Base-by-base conservation (phyloP, 2,797 vertebrate species). In the Paedocypris micromegethes region DNA sequence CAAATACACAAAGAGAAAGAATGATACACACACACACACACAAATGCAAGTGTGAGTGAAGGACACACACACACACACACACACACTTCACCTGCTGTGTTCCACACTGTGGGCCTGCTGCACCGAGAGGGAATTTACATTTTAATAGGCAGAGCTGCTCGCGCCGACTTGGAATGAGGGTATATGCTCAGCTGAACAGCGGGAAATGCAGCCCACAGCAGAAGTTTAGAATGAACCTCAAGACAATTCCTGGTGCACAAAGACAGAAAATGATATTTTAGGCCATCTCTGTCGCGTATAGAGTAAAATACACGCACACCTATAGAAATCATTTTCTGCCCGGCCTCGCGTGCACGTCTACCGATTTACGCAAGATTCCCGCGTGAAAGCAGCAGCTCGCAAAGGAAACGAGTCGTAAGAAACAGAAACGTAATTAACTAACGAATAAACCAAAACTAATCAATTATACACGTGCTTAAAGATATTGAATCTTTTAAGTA, bases 131-230 rank as follows among this genome's bases (percentile, higher is more conserved):
- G 87, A 90, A 91, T 90, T 91, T 90, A 89, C 88, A 91, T 91
- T 90, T 91, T 91, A 91, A 90, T 90, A 90, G 88, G 86, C 84
- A 87, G 84, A 86, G 86, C 87, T 83, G 84, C 84, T 86, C 83
- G 84, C 82, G 80, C 82, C 83, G 79, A 83, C 85, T 85, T 82
- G 53, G 84, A 88, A 88, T 86, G 84, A 87, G 84, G 80, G 82
- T 86, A 83, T 83, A 84, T 85, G 87, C 85, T 88, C 83, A 86
- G 86, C 84, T 85, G 79, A 88, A 85, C 88, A 87, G 87, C 85
- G 78, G 86, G 86, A 86, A 87, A 86, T 72, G 83, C 84, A 85
- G 79, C 84, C 83, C 86, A 83, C 85, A 86, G 87, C 86, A 86
- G 82, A 84, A 85, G 83, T 86, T 87, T 84, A 82, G 81, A 86